phyloP scores from a whole-genome alignment of 2,888 invertebrate genomes.

The Noctua comes region DNA sequence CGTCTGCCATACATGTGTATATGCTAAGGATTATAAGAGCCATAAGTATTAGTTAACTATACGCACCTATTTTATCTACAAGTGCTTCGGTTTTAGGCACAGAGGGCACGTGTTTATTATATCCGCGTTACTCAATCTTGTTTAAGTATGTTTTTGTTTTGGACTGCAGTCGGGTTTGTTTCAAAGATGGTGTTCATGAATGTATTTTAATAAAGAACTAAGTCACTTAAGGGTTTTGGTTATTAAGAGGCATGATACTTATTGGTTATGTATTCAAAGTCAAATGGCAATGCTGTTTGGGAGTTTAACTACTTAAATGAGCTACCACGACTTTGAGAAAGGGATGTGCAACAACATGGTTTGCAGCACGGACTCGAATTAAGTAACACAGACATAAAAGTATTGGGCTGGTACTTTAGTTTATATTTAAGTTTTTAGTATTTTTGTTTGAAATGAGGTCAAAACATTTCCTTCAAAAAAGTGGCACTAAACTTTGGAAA shows the following conservation, averaged over 20 bases:
- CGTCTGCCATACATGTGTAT: constrained; percentile 70
- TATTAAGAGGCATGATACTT: background rate
- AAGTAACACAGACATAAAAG: background rate
- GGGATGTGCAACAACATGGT: background rate
- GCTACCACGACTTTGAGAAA: background rate
- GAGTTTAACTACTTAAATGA: background rate
- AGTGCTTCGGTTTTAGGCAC: constrained; percentile 62
- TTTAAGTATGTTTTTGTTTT: constrained; percentile 58
- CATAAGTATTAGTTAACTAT: constrained; percentile 66
- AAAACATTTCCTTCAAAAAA: constrained; percentile 16
- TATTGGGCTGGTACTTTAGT: background rate
- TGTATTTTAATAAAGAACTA: constrained; percentile 14
- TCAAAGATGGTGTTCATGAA: constrained; percentile 50
- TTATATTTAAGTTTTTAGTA: background rate
- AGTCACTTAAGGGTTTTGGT: background rate
- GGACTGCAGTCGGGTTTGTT: constrained; percentile 29
- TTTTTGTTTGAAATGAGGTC: background rate
- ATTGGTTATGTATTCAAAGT: background rate
- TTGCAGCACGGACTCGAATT: background rate
- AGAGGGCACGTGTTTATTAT: constrained; percentile 68
- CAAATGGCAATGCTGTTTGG: background rate
- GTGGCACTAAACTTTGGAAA: constrained; percentile 20
- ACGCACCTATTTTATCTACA: constrained; percentile 59
- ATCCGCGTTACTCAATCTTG: constrained; percentile 63
- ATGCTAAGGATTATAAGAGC: constrained; percentile 65